These are phyloP conservation scores for Geothlypis trichas DNA, from an alignment of 2,113 vertebrate genomes.

Conservation along the genomic window DNA sequence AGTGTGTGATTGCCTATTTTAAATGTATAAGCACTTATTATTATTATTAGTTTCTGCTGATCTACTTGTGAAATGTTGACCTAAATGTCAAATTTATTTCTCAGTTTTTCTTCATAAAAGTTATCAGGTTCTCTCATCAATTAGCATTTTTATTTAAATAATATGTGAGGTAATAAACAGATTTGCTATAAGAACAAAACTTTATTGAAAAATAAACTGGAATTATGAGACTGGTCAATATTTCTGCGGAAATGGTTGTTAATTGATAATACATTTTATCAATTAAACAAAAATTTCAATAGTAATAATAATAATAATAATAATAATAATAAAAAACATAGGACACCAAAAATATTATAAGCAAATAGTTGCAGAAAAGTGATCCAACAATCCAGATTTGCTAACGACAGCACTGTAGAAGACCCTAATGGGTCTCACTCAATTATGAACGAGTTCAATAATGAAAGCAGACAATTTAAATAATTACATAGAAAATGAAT, in stretches of 20 bases:
- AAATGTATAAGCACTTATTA: neutral
- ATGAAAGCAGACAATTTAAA: slow-evolving; percentile 7
- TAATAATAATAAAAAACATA: neutral
- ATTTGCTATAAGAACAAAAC: neutral
- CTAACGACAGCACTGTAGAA: neutral
- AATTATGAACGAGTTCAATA: neutral
- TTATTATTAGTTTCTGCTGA: neutral
- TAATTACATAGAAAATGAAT: neutral
- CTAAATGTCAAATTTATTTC: neutral
- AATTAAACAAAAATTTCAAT: neutral
- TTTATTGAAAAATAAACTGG: neutral
- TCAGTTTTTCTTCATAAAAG: neutral
- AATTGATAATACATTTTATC: neutral
- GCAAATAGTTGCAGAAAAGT: neutral
- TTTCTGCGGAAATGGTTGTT: neutral
- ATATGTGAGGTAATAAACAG: neutral
- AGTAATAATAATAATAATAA: neutral
- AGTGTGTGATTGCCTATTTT: neutral
- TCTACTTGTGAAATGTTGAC: neutral
- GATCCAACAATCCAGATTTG: neutral
- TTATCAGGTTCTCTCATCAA: neutral
- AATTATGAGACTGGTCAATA: neutral
- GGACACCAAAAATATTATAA: neutral
- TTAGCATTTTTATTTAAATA: neutral
- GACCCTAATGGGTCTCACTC: neutral